Evolutionary conservation across 2,888 invertebrate genomes (phyloP).

Genomic region (Drosophila barbarae): DNA sequence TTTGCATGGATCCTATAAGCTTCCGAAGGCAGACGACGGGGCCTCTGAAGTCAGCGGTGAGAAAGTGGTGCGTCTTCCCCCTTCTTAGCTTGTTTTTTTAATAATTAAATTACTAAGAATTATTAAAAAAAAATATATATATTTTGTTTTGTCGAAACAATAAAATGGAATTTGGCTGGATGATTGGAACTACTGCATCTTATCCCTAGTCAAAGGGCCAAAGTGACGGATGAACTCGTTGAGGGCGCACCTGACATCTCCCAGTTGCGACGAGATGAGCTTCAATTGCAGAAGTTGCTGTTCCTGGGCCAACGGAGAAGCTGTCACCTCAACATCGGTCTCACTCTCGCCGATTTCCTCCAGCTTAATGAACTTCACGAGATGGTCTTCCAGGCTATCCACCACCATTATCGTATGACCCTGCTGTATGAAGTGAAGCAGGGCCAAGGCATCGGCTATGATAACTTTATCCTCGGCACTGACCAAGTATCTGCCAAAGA

Average conservation of each 20-base stretch:
- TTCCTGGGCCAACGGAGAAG: neutral
- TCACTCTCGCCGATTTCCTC: slow-evolving; percentile 15
- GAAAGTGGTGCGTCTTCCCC: too few relatives aligned
- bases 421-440: slow-evolving; percentile 10
- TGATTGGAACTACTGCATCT: neutral
- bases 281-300: neutral
- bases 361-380: neutral
- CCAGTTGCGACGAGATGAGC: neutral
- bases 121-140: neutral
- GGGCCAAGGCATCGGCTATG: slow-evolving; percentile 19
- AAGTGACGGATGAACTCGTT: slow-evolving; percentile 2
- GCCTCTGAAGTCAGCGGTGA: neutral
- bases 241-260: neutral
- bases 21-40: neutral
- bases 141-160: neutral
- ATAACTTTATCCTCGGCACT: slow-evolving; percentile 25
- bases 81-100: too few relatives aligned
- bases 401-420: slow-evolving; percentile 19
- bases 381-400: neutral
- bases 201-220: neutral
- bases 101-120: neutral
- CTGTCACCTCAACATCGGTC: neutral
- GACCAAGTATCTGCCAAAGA: slow-evolving; percentile 20
- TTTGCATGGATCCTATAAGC: neutral
- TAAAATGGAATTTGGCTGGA: slow-evolving; percentile 1